Percentiles rank a stretch among this genome's conserved stretches.
Conservation (phyloP, 2,888 invertebrate genomes). For the Ophion obscuratus region DNA sequence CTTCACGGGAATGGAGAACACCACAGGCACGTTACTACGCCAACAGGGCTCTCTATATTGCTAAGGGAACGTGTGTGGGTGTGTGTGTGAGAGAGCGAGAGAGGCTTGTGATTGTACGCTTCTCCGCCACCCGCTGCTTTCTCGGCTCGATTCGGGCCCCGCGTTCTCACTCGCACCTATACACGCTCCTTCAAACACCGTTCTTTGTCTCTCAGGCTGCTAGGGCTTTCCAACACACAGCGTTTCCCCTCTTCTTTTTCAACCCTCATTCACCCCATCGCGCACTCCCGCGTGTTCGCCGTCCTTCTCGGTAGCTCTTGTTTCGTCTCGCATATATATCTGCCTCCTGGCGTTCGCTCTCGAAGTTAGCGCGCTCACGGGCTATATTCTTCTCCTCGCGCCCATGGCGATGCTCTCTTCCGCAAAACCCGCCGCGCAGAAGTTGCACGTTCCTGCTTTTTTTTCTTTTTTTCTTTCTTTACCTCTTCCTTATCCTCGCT, state of each 20-base stretch:
- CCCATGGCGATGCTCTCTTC: constrained; percentile 72
- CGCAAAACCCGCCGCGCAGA: constrained; percentile 70
- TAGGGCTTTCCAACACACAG: constrained; percentile 30
- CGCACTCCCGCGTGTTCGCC: constrained; percentile 25
- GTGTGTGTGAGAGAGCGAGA: constrained; percentile 12
- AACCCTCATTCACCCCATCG: constrained; percentile 57
- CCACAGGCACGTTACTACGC: constrained; percentile 49
- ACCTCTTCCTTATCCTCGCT: constrained; percentile 16
- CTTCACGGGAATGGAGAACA: constrained; percentile 45
- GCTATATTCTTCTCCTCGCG: constrained; percentile 52
- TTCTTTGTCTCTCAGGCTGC: constrained; percentile 23
- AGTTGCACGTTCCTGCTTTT: constrained; percentile 50
- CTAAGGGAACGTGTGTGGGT: constrained; percentile 15
- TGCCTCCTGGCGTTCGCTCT: constrained; percentile 33
- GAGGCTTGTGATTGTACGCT: constrained; percentile 65
- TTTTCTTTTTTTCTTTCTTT: constrained; percentile 60
- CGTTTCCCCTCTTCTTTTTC: constrained; percentile 55
- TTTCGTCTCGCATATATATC: constrained; percentile 21
- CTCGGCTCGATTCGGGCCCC: constrained; percentile 71
- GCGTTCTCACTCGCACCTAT: constrained; percentile 75
- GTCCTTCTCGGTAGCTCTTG: constrained; percentile 28
- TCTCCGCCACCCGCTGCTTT: constrained; percentile 69
- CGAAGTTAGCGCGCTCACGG: constrained; percentile 42
- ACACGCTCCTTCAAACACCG: constrained; percentile 25
- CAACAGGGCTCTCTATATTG: constrained; percentile 49